Base-by-base conservation (phyloP, 2,797 vertebrate species). In the Notolabrus celidotus region DNA sequence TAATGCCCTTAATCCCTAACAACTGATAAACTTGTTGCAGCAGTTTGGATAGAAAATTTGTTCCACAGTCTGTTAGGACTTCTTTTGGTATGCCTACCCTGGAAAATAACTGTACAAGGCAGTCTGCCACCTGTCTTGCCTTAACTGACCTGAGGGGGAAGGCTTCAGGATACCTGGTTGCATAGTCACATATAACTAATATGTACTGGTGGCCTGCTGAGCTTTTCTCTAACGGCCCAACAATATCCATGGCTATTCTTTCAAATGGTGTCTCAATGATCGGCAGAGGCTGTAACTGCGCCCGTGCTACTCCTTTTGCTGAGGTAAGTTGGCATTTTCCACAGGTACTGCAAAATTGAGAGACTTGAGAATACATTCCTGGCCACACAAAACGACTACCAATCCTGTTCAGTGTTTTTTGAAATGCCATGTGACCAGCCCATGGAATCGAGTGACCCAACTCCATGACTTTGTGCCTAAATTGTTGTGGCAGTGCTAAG, bases 381-480 rank as follows among this genome's bases (percentile, higher is more conserved):
- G 43, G 43, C 11, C 20, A 46, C 9, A 17, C 8, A 65, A 25
- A 2, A 2, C 14, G 5, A 25, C 22, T 47, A 1, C 1, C n/a
- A 10, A 47, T 47, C 20, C 20, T 46, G 5, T 12, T 23, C 5
- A 23, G n/a, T n/a, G 22, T 23, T 7, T 47, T 47, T 8, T 47
- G n/a, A 36, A 72, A 72, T 4, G 41, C 57, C 42, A 54, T 11
- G 12, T 71, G 68, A 1, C 31, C 50, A 7, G 51, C 58, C 68
- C 68, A 71, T 2, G 34, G 43, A 3, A 71, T 10, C 10, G 52
- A 63, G 11, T 73, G 55, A 0, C 19, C 62, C 0, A 66, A 7
- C 1, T 73, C 62, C 55, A 73, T 65, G 1, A 73, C 41, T 7
- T 17, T 54, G 8, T 49, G 4, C 20, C 45, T 43, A 2, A 71